Base-by-base conservation (phyloP, 1,140 invertebrate genomes). In the Polypedilum vanderplanki region DNA sequence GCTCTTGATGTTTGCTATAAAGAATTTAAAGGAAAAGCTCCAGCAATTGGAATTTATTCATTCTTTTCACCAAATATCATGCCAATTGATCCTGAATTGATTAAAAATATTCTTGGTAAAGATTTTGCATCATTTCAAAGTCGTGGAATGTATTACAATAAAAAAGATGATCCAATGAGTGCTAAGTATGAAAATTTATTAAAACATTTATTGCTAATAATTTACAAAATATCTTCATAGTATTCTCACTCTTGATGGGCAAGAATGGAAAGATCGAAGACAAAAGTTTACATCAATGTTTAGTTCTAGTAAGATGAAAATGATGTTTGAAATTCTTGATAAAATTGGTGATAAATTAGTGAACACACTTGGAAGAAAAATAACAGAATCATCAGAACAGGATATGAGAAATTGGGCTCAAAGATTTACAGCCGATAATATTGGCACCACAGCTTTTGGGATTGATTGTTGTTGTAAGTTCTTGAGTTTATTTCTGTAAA, bases 391-490 rank as follows among this genome's bases (percentile, higher is more conserved):
- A 40, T 7, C 12, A 10, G 15, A 4, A 0, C 79, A 79, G 7
- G 80, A 82, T 17, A 73, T 81, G 8, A 77, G 75, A 0, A 77
- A 82, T 15, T 41, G 83, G 15, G n/a, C 80, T 67, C 78, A 79
- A 0, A 76, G 80, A 9, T 83, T 78, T 70, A 80, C 79, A 0
- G 80, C 79, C 1, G 82, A 83, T 75, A 78, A 81, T 0, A 88
- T 90, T 20, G 87, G 86, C 0, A 86, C 82, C 24, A 86, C 87
- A 41, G 88, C 86, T 8, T 89, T 89, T 78, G 89, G 89, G 0
- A 83, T 90, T 4, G 84, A 88, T 17, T 86, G 86, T 76, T 86
- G 87, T 73, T 84, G 87, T 24, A 76, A 89, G n/a, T 79, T 81
- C n/a, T n/a, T n/a, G 64, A n/a, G n/a, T n/a, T n/a, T n/a, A n/a